Base-by-base conservation (phyloP, 2,797 vertebrate species). In the Meda fulgida region DNA sequence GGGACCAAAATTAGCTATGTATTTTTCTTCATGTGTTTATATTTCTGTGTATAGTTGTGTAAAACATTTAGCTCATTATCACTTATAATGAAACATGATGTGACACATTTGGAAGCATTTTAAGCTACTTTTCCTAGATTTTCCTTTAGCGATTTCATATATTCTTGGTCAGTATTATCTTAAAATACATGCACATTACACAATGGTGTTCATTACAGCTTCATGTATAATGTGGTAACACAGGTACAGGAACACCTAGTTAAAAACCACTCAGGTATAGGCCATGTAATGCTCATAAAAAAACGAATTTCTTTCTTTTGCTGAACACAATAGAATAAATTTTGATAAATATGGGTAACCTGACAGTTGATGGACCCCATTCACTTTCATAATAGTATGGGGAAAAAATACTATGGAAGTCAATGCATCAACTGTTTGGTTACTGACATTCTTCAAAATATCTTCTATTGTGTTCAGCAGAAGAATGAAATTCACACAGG, bases 1-100 rank as follows among this genome's bases (percentile, higher is more conserved):
- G 48, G 5, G 26, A 60, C 38, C 66, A 69, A 29, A 36, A 55
- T 81, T 81, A 53, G 46, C 29, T 19, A 55, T 70, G 65, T 51
- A 18, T 48, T 79, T 67, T 66, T 80, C 46, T 21, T 53, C 29
- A 8, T 36, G 14, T 80, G 79, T 69, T 67, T 51, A 63, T 78
- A 46, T 79, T 73, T 67, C 46, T 84, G 34, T 84, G 72, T 84
- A 55, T 40, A 84, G 63, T 60, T 34, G 29, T 75, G 29, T 83
- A 66, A 48, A 75, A 46, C 60, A 43, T 84, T 78, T 70, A 84
- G 83, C 51, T 71, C 4, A 18, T 78, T 58, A 21, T 66, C 43
- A 21, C 75, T 73, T 48, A 48, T 77, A 48, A 75, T 29, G 81
- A 76, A 76, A 51, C 53, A 63, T 11, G 53, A 60, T 21, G 23